Conservation (phyloP, 2,797 vertebrate genomes). For the Avahi laniger region DNA sequence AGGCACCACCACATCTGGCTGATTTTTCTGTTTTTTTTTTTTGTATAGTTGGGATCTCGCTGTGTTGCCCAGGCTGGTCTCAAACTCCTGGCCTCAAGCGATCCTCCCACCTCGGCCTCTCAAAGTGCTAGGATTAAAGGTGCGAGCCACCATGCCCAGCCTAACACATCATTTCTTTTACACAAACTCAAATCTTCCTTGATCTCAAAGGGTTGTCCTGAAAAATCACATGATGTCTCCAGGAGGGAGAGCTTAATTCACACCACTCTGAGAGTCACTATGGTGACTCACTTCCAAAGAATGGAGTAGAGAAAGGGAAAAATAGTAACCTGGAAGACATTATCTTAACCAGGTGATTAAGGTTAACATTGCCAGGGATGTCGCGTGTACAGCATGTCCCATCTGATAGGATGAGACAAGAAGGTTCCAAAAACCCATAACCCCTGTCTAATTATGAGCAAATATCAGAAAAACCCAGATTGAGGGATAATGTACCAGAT, state of each 20-base stretch:
- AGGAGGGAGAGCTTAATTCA: not conserved
- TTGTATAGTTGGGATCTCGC: not conserved
- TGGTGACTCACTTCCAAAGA: not conserved
- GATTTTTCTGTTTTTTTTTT: not conserved
- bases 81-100: not conserved
- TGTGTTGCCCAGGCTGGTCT: not conserved
- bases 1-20: not conserved
- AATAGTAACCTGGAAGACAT: not conserved
- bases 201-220: not conserved
- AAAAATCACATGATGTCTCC: not conserved
- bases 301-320: not conserved
- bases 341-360: not conserved
- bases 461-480: not conserved
- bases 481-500: not conserved
- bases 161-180: not conserved
- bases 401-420: not conserved
- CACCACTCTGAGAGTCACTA: not conserved
- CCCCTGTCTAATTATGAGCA: not conserved
- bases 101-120: not conserved
- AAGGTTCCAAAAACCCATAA: not conserved
- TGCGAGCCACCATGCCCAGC: accelerated
- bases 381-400: accelerated
- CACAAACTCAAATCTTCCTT: not conserved
- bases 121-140: not conserved
- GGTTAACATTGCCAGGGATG: not conserved